Evolutionary conservation across 2,888 invertebrate genomes (phyloP).

Genomic region (Agrotis ipsilon): DNA sequence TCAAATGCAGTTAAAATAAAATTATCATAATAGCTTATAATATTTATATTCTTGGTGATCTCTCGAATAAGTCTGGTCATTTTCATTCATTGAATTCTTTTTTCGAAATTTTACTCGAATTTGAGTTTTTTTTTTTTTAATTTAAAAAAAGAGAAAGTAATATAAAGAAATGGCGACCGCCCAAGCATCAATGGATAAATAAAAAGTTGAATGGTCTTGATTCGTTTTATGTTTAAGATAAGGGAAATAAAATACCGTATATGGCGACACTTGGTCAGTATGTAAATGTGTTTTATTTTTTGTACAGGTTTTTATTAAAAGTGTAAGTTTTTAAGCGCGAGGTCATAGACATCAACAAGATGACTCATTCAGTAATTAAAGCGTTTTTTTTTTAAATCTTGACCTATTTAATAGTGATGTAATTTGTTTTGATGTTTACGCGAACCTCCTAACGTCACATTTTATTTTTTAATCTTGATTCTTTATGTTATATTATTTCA

Average conservation of each 20-base stretch:
- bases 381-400: conserved; percentile 33
- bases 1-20: conserved; percentile 8
- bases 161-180: conserved; percentile 34
- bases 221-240: conserved; percentile 15
- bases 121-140: conserved; percentile 16
- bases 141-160: conserved; percentile 52
- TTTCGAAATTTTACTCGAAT: conserved; percentile 21
- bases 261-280: conserved; percentile 9
- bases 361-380: conserved; percentile 40
- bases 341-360: conserved; percentile 26
- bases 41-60: conserved; percentile 50
- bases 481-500: too few species aligned
- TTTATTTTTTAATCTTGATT: background rate
- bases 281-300: conserved; percentile 16
- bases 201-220: conserved; percentile 39
- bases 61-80: conserved; percentile 38
- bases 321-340: conserved; percentile 33
- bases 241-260: conserved; percentile 6
- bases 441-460: background rate
- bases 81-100: conserved; percentile 48
- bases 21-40: conserved; percentile 38
- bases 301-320: conserved; percentile 27
- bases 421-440: conserved; percentile 5
- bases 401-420: conserved; percentile 36
- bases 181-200: conserved; percentile 35